Evolutionary conservation across 2,888 invertebrate species (phyloP).

Genomic region (Habrosyne pyritoides): DNA sequence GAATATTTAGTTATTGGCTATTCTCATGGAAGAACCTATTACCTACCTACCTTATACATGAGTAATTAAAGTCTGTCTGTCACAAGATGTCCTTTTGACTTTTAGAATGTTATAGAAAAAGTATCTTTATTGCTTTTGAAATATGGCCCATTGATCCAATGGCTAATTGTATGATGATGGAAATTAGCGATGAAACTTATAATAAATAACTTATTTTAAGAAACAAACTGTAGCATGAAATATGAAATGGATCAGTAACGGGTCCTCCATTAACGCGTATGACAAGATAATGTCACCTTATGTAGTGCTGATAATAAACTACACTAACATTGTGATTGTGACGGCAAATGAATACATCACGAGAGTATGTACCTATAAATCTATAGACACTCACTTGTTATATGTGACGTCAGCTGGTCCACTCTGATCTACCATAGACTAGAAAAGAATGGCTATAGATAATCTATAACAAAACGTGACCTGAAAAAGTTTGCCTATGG

Average conservation of each 20-base stretch:
- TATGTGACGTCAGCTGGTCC: background rate
- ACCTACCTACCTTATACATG: no score
- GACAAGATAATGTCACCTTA: background rate
- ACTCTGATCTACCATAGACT: background rate
- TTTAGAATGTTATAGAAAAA: no score
- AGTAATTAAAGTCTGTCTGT: no score
- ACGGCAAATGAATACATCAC: background rate
- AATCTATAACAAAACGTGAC: background rate
- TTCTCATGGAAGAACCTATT: no score
- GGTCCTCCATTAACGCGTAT: background rate
- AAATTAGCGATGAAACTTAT: no score
- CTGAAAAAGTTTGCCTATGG: background rate
- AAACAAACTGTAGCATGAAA: background rate
- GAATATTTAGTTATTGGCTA: no score
- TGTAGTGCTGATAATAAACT: background rate
- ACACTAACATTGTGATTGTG: background rate
- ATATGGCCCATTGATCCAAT: no score
- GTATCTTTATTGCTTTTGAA: no score
- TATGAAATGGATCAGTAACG: background rate
- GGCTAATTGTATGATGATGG: no score
- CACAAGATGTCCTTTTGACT: no score
- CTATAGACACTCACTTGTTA: background rate
- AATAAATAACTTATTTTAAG: no score
- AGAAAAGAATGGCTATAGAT: background rate
- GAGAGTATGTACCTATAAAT: background rate